Percentiles rank a stretch among this genome's conserved stretches.
Conservation (phyloP, 1,140 invertebrate genomes). For the Stegodyphus mimosarum region DNA sequence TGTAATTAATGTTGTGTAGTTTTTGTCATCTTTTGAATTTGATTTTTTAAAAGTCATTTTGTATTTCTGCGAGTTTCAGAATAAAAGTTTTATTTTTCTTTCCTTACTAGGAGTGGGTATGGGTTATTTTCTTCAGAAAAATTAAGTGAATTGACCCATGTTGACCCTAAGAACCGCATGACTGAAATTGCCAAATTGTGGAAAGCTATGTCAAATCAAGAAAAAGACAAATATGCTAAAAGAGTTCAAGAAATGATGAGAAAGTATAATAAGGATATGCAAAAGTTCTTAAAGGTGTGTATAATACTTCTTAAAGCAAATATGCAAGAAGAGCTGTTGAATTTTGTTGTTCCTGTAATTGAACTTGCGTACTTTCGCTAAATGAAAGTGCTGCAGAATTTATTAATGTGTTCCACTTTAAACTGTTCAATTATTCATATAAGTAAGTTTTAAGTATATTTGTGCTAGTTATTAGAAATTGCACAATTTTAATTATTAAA, state of each 20-base stretch:
- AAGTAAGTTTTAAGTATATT: no score
- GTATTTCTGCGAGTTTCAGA: not conserved
- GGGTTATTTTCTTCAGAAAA: slow-evolving; percentile 67
- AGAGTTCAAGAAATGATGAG: slow-evolving; percentile 64
- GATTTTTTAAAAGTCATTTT: not conserved
- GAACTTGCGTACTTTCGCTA: not conserved
- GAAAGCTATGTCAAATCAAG: slow-evolving; percentile 65
- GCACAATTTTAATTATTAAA: no score
- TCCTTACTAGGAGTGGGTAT: slow-evolving; percentile 66
- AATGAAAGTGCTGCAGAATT: no score
- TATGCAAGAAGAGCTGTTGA: no score
- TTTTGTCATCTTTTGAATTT: not conserved
- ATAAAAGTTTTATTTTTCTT: not conserved
- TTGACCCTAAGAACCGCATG: slow-evolving; percentile 63
- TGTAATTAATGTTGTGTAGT: not conserved
- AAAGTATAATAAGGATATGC: slow-evolving; percentile 69
- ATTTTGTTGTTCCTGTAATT: not conserved
- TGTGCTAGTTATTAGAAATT: no score
- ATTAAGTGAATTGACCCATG: slow-evolving; percentile 62
- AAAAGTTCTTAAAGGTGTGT: slow-evolving; percentile 68
- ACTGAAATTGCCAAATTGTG: slow-evolving; percentile 66
- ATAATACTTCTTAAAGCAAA: no score
- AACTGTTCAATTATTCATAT: no score
- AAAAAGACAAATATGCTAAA: slow-evolving; percentile 67
- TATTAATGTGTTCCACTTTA: no score